Evolutionary conservation across 37 sponge, comb jelly and placozoan genomes (phyloP).

Genomic region (Aphrocallistes beatrix): DNA sequence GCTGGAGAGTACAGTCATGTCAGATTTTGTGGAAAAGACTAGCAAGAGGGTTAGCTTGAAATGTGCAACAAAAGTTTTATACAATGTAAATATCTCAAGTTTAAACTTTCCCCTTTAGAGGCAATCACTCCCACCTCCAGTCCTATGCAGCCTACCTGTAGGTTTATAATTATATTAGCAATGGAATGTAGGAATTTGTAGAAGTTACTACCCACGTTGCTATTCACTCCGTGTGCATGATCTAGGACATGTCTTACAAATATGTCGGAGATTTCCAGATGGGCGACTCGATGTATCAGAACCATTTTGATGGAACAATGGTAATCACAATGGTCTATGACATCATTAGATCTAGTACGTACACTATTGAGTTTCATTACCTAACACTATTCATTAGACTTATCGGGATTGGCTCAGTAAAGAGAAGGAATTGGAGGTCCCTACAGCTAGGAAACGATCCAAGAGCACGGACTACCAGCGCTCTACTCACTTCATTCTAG

Average conservation of each 20-base stretch:
- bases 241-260: conserved; percentile 4
- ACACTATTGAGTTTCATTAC: background rate
- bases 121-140: background rate
- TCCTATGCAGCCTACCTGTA: background rate
- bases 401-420: background rate
- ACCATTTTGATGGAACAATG: conserved; percentile 1
- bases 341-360: background rate
- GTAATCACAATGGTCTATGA: background rate
- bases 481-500: background rate
- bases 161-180: background rate
- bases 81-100: background rate
- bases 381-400: background rate
- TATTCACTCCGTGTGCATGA: background rate
- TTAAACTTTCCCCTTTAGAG: background rate
- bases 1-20: background rate
- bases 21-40: background rate
- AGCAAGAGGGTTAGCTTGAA: background rate
- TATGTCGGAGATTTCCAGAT: background rate
- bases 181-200: background rate
- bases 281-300: background rate
- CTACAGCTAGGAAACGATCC: background rate
- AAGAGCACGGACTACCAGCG: conserved; percentile 5
- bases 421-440: background rate
- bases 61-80: background rate
- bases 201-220: background rate